Evolutionary conservation across 2,888 invertebrate species (phyloP).

Genomic region (Odontomyia ornata): DNA sequence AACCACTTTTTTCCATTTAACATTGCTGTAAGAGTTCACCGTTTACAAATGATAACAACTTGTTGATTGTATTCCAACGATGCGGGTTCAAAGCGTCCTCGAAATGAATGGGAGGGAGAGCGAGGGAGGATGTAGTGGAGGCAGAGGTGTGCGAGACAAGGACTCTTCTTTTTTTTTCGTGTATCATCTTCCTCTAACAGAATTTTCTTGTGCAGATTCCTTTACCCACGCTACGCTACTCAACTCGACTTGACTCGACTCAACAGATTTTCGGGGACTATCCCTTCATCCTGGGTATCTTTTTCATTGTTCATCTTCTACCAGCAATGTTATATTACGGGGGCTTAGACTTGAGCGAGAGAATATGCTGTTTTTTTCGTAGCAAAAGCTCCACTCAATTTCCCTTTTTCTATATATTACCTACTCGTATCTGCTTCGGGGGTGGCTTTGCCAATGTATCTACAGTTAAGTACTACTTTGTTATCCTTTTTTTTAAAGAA

Average conservation of each 20-base stretch:
- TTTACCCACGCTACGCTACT: background rate
- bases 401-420: constrained; percentile 8
- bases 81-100: background rate
- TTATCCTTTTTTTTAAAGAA: constrained; percentile 1
- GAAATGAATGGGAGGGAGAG: too few species aligned
- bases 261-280: background rate
- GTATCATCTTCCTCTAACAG: constrained; percentile 24
- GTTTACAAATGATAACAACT: constrained; percentile 56
- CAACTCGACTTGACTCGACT: background rate
- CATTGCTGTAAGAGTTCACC: constrained; percentile 54
- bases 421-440: background rate
- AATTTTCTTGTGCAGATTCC: constrained; percentile 17
- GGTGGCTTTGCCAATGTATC: constrained; percentile 26
- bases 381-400: background rate
- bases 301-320: background rate
- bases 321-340: constrained; percentile 32
- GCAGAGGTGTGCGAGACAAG: background rate
- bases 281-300: background rate
- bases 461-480: constrained; percentile 12
- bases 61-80: constrained; percentile 52
- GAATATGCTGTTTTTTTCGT: constrained; percentile 15
- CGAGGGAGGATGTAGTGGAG: too few species aligned
- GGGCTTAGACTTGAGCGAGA: background rate
- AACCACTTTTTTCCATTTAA: constrained; percentile 55
- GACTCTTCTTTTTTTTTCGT: background rate